Percentiles rank a stretch among this genome's conserved stretches.
Conservation (phyloP, 2,888 invertebrate species). For the Apamea sordens region DNA sequence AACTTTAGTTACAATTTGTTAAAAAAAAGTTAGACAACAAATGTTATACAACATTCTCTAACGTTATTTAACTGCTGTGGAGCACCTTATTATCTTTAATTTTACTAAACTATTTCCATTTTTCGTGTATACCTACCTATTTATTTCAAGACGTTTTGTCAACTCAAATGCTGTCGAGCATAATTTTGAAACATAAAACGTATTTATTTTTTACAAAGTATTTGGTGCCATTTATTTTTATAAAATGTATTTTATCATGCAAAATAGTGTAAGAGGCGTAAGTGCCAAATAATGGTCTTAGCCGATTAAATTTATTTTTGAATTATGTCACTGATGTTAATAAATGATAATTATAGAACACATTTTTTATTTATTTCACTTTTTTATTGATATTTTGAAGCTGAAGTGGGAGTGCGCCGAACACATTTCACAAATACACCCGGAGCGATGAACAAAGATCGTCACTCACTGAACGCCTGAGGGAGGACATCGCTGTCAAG, state of each 20-base stretch:
- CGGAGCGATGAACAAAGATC: no score
- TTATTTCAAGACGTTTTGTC: background rate
- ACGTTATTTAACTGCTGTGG: no score
- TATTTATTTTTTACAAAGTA: conserved; percentile 57
- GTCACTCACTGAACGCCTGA: no score
- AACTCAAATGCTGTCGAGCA: conserved; percentile 8
- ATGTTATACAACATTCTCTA: no score
- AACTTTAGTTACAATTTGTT: no score
- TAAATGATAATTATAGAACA: conserved; percentile 48
- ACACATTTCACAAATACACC: no score
- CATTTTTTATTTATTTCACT: conserved; percentile 7
- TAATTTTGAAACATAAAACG: conserved; percentile 16
- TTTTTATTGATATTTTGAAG: background rate
- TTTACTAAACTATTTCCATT: background rate
- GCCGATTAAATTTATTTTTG: conserved; percentile 38
- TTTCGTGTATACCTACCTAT: background rate
- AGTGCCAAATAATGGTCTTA: conserved; percentile 54
- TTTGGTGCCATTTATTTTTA: conserved; percentile 71
- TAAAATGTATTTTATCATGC: conserved; percentile 59
- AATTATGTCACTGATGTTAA: conserved; percentile 48
- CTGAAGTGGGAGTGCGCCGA: no score
- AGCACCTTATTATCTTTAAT: conserved; percentile 6
- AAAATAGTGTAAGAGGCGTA: conserved; percentile 33
- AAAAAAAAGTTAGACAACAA: no score
- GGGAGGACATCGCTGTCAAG: no score